Base-by-base conservation (phyloP, 2,113 vertebrate species). In the Lophura nycthemera region DNA sequence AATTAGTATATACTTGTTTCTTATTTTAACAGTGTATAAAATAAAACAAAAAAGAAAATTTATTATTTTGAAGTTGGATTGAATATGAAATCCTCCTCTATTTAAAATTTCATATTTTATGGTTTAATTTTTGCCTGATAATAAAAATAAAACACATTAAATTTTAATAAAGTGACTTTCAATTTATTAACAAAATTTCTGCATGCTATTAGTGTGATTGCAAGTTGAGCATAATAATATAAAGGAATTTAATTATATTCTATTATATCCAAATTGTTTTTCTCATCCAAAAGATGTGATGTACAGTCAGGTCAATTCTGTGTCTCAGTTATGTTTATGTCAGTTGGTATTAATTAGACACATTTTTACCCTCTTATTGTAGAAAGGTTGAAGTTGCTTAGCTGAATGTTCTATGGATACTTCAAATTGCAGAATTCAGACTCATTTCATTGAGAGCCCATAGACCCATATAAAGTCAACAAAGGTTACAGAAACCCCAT, bases 91-190 rank as follows among this genome's bases (percentile, higher is more conserved):
- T 5, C 11, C 45, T 69, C 77, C 45, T 36, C 8, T 83, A 66
- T 22, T 78, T 84, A 34, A 83, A 91, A 32, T 34, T 73, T 4
- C 1, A 40, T 36, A 69, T 65, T 57, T 61, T 48, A 69, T 16
- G 80, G 45, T 76, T 92, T 95, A 61, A 67, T 91, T 92, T 90
- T 92, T 61, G 13, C 56, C 12, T 47, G 11, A 67, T 76, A 56
- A 56, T 75, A 80, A 63, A 87, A 66, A 32, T 47, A 57, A 77
- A 70, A 5, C 2, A 5, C 3, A 13, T 19, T 83, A 54, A 43
- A 67, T 80, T 89, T 88, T 93, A 92, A 93, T 85, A 64, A 94
- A 91, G 78, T 20, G n/a, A 4, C 29, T 77, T 87, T 88, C 38
- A 89, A 50, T 84, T 43, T 60, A 82, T 85, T 75, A 73, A 14